A percentile compares a stretch with the other conserved stretches of the same genome.
phyloP scores from a whole-genome alignment of 2,797 vertebrate genomes.

The Anguilla pacifica region DNA sequence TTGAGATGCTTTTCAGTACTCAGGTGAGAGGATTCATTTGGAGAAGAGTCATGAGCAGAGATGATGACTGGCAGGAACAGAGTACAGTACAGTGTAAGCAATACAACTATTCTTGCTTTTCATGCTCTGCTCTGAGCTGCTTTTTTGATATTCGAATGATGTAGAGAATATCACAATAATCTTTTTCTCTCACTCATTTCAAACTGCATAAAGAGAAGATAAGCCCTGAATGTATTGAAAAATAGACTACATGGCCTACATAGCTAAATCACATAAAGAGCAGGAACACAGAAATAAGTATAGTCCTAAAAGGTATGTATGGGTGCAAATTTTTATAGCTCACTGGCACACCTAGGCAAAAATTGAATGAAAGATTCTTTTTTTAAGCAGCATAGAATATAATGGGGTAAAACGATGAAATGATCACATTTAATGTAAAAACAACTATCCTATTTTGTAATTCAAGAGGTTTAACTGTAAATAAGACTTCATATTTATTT shows the following conservation, averaged over 20 bases:
- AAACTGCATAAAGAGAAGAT: background rate
- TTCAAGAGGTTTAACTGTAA: no score
- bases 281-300: background rate
- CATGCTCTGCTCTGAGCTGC: background rate
- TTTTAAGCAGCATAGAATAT: no score
- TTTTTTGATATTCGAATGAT: background rate
- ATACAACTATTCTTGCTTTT: background rate
- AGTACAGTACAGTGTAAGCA: background rate
- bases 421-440: no score
- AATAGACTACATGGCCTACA: background rate
- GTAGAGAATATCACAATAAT: background rate
- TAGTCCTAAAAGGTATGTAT: background rate
- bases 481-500: no score
- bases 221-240: background rate
- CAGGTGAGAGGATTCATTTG: slow-evolving; percentile 13
- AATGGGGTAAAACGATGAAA: no score
- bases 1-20: background rate
- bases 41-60: background rate
- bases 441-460: no score
- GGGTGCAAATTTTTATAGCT: no score
- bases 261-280: background rate
- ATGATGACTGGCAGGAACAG: background rate
- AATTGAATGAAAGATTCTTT: no score
- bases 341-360: no score
- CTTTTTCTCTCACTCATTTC: background rate